Evolutionary conservation across 2,888 invertebrate species (phyloP), one percentile per base, ranked within the genome.

Genomic region (Sminthurides aquaticus): DNA sequence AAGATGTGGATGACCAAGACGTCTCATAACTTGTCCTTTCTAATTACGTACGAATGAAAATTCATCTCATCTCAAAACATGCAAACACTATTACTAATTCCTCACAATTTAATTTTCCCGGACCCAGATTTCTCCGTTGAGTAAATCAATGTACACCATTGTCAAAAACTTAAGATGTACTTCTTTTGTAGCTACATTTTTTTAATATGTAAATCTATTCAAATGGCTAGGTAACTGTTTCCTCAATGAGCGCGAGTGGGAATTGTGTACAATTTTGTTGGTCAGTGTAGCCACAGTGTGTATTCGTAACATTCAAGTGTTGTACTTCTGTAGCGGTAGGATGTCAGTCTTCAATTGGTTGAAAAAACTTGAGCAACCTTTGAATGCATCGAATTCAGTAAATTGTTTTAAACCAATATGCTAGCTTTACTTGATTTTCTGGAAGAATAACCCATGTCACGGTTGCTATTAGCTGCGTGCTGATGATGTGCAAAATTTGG

Each of bases 1-100:
- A 91, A 81, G 94, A 94, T 81, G 90, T 88, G 79, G 93, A 94
- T 81, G 92, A 92, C 82, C 92, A 93, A 83, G 93, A 93, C 83
- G 91, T 91, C 82, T 92, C 92, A 89, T 92, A 92, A 92, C 75
- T 69, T 65, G 60, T 70, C 70, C 67, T 62, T 66, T 68, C 62
- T 22, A 25, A 61, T 34, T 60, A 60, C 27, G 43, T 34, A 34
- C 43, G 43, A 34, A 34, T 34, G 34, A 67, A 66, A 64, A 59
- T 52, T 67, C 66, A 70, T 69, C 70, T 73, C 71, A 73, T 71
- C 71, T 72, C 72, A 72, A 70, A 69, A 73, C 70, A 70, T 71
- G 69, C 68, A 69, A 68, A 71, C 43, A 34, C 43, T 34, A 11
- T 34, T 34, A 34, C 69, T 71, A 68, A 71, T 71, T 71, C 71